Percentiles rank a stretch among this genome's conserved stretches.
phyloP scores from a whole-genome alignment of 2,113 vertebrate genomes.

The Phalacrocorax pelagicus region DNA sequence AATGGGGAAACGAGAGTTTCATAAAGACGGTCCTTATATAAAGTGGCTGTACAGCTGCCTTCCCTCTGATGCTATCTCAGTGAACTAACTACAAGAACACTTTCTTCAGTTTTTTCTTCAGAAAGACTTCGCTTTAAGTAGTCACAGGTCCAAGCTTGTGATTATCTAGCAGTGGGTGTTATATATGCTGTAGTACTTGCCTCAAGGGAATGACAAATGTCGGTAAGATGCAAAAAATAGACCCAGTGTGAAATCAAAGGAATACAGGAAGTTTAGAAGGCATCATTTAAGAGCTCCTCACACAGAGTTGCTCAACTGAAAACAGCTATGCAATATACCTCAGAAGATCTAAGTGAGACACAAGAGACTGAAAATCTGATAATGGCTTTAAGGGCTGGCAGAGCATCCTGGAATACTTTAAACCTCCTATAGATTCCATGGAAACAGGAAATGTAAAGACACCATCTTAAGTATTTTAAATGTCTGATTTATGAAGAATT shows the following conservation, averaged over 20 bases:
- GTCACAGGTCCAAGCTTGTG: slow-evolving; percentile 65
- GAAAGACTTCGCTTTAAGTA: slow-evolving; percentile 24
- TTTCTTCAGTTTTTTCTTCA: slow-evolving; percentile 14
- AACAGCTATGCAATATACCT: slow-evolving; percentile 58
- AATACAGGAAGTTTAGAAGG: slow-evolving; percentile 66
- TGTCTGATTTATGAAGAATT: slow-evolving; percentile 66
- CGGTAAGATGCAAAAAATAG: slow-evolving; percentile 70
- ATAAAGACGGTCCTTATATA: background rate
- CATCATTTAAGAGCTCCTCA: slow-evolving; percentile 66
- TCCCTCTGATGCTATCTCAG: background rate
- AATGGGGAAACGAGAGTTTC: background rate
- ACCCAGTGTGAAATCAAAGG: slow-evolving; percentile 72
- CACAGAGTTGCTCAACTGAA: slow-evolving; percentile 66
- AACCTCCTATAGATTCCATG: slow-evolving; percentile 63
- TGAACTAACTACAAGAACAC: background rate
- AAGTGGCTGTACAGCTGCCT: background rate
- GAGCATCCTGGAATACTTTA: slow-evolving; percentile 64
- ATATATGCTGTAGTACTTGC: slow-evolving; percentile 47
- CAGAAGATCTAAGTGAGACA: slow-evolving; percentile 73
- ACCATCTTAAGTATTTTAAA: slow-evolving; percentile 61
- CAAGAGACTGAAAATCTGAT: slow-evolving; percentile 71
- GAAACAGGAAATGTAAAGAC: slow-evolving; percentile 69
- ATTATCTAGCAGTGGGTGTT: slow-evolving; percentile 66
- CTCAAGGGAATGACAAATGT: slow-evolving; percentile 70
- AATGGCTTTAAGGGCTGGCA: slow-evolving; percentile 64